Evolutionary conservation across 2,888 invertebrate species (phyloP), one percentile per base, ranked within the genome.

Genomic region (Neelides folsomi): DNA sequence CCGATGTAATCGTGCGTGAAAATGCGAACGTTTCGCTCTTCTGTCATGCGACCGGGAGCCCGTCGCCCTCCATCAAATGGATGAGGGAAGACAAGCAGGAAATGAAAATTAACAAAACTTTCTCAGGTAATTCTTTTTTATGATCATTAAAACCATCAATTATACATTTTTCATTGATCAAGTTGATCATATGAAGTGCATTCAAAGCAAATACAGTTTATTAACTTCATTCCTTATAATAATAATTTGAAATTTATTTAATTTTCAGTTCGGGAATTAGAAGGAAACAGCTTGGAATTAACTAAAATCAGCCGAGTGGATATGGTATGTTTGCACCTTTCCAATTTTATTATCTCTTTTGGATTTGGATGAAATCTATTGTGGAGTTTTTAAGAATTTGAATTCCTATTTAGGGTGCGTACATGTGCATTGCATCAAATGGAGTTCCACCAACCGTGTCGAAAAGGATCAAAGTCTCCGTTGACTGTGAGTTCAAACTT

Each of bases 381-480:
- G 15, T 5, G 15, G 8, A 39, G 8, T 5, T 39, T 39, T 13
- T 39, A 39, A n/a, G 15, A 8, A 15, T n/a, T 39, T n/a, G 3
- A 39, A n/a, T 15, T 5, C 8, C n/a, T 39, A 13, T 13, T 39
- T 6, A 39, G 39, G 13, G 13, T 34, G 86, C 85, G 44, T 89
- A 88, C 72, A 77, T 92, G 60, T 93, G 92, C 72, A 89, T 90
- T 64, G 90, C 92, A 49, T 82, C 82, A 67, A 90, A 90, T 68
- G 85, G 86, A 12, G 84, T 90, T 13, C 89, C 89, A 1, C 89
- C 90, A 6, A 82, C 86, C 36, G 88, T 89, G 55, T 88, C 87
- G 69, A 90, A 90, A 72, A 77, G 86, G 68, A 89, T 90, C 67
- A 87, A 86, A 80, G 86, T 90, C 67, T 87, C 86, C 76, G 89